Base-by-base conservation (phyloP, 2,113 vertebrate genomes). In the Corvus hawaiiensis region DNA sequence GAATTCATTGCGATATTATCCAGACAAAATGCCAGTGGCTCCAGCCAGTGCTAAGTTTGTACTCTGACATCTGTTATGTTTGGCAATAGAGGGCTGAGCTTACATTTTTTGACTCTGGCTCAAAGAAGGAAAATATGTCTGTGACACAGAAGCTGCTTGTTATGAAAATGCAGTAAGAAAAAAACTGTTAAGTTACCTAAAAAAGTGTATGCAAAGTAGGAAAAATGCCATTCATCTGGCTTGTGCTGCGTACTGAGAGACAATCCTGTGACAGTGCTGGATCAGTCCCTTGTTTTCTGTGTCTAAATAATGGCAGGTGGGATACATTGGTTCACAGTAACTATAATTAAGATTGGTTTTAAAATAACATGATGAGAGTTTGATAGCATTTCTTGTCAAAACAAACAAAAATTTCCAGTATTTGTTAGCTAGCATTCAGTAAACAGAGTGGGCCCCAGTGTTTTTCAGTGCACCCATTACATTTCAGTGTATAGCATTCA, bases 11-110 rank as follows among this genome's bases (percentile, higher is more conserved):
- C 0, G 7, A 52, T 85, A 41, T 86, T 91, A 93, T 46, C 90
- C 93, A 94, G 96, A 94, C 91, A 94, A 95, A 95, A 92, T 88
- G 90, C 94, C 85, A 51, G 78, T 94, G 90, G 94, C 90, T 95
- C 7, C 87, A 95, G 92, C 90, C 92, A 95, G 73, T 1, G 0
- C 92, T 55, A 61, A 74, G 69, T 93, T 96, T 88, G 92, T 91
- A 21, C 75, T 88, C 82, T 94, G 90, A 74, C 87, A 94, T 94
- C 92, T 96, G 93, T 90, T 94, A 68, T 39, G 28, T 71, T 95
- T 96, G 94, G 92, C 93, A 94, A 0, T 28, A 37, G 58, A 64
- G 35, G 48, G 63, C 73, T 92, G 48, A 61, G 68, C 76, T 87
- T 90, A 86, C 33, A 10, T 90, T 93, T 88, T 91, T 71, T 87